phyloP scores from a whole-genome alignment of 2,797 vertebrate species.

The Todus mexicanus region DNA sequence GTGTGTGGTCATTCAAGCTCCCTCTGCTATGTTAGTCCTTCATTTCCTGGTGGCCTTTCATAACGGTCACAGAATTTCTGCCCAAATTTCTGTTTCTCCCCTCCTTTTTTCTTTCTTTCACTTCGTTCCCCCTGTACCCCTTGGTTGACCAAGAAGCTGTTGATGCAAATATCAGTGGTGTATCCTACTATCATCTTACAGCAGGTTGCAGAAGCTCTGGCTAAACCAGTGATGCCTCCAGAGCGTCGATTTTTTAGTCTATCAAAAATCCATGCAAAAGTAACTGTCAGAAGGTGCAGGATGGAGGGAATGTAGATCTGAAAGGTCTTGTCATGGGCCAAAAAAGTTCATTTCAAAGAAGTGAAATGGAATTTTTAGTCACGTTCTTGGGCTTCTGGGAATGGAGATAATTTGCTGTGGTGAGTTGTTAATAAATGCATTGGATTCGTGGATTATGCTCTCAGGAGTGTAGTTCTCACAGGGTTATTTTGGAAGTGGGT shows the following conservation, averaged over 20 bases:
- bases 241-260: background rate
- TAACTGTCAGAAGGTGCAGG: background rate
- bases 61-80: background rate
- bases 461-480: background rate
- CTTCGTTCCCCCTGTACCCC: background rate
- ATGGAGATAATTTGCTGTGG: background rate
- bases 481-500: slow-evolving; percentile 10
- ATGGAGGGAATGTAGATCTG: background rate
- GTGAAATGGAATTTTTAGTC: background rate
- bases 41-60: background rate
- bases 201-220: background rate
- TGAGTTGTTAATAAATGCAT: background rate
- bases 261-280: background rate
- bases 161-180: background rate
- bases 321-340: background rate
- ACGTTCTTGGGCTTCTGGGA: background rate
- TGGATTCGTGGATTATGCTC: background rate
- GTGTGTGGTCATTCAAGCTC: background rate
- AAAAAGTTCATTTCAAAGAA: background rate
- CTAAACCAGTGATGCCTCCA: background rate
- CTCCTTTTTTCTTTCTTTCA: background rate
- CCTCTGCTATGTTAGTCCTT: background rate
- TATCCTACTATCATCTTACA: too few relatives aligned
- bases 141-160: background rate
- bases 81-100: background rate